These are phyloP conservation scores for Forbesichthys papilliferus DNA, from an alignment of 2,113 vertebrate species.

Conservation along the genomic window DNA sequence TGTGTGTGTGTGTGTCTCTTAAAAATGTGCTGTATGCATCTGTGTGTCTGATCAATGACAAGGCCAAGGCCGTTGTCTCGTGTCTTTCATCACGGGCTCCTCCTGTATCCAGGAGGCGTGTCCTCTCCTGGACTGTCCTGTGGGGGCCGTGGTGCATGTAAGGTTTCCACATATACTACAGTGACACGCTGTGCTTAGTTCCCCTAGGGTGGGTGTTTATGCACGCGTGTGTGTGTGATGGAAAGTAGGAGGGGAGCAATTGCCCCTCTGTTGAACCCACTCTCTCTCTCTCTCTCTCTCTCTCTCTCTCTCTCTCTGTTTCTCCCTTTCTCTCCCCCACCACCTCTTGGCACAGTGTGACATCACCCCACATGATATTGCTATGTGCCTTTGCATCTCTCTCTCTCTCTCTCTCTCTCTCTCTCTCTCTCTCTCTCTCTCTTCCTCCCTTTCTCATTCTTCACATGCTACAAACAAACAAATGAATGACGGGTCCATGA, in stretches of 20 bases:
- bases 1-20: neutral
- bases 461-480: neutral
- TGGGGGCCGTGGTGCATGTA: no score
- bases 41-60: neutral
- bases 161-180: conserved; percentile 17
- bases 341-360: neutral
- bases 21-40: neutral
- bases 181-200: conserved; percentile 40
- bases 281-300: conserved; percentile 34
- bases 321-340: conserved; percentile 1
- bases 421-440: conserved; percentile 1
- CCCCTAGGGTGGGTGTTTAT: conserved; percentile 38
- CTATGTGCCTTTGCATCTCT: conserved; percentile 1
- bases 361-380: neutral
- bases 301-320: conserved; percentile 40
- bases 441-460: neutral
- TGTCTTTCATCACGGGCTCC: neutral
- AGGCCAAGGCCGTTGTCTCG: conserved; percentile 1
- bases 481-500: no score
- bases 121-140: neutral
- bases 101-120: neutral
- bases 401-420: conserved; percentile 23
- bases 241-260: conserved; percentile 53
- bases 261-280: conserved; percentile 67
- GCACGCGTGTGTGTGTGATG: conserved; percentile 47